phyloP scores from a whole-genome alignment of 1,140 invertebrate species.

The Drosophila hydei region DNA sequence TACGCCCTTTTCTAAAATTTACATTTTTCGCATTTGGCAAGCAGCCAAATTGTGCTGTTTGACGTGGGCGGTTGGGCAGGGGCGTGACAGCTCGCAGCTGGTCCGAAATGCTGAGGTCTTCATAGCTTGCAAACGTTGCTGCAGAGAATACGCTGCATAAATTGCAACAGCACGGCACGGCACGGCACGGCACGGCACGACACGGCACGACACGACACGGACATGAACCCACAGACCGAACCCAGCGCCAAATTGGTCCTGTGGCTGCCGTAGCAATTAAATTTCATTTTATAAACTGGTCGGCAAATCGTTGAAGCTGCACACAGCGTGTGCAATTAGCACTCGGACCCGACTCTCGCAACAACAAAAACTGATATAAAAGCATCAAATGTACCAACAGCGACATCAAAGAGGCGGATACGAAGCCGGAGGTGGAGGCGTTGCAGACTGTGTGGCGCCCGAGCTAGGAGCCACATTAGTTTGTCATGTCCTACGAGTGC shows the following conservation, averaged over 20 bases:
- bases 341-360: not conserved
- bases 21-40: slow-evolving; percentile 49
- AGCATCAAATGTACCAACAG: slow-evolving; percentile 31
- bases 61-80: slow-evolving; percentile 40
- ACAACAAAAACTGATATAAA: slow-evolving; percentile 25
- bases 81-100: slow-evolving; percentile 29
- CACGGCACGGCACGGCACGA: not conserved
- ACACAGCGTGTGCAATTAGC: slow-evolving; percentile 60
- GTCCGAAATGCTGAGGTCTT: slow-evolving; percentile 21
- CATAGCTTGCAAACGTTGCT: slow-evolving; percentile 34
- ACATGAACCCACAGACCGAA: not conserved
- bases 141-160: slow-evolving; percentile 31
- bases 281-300: slow-evolving; percentile 72
- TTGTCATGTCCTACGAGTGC: slow-evolving; percentile 4
- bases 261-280: slow-evolving; percentile 66
- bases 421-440: not conserved
- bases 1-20: slow-evolving; percentile 3
- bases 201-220: not conserved
- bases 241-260: slow-evolving; percentile 58
- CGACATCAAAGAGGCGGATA: slow-evolving; percentile 13
- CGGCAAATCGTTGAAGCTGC: slow-evolving; percentile 46
- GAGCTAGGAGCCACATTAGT: slow-evolving; percentile 20
- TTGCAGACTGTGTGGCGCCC: slow-evolving; percentile 9
- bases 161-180: slow-evolving; percentile 30
- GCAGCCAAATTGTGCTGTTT: slow-evolving; percentile 69